Evolutionary conservation across 1,140 invertebrate species (phyloP).

Genomic region (Trichoplusia ni): DNA sequence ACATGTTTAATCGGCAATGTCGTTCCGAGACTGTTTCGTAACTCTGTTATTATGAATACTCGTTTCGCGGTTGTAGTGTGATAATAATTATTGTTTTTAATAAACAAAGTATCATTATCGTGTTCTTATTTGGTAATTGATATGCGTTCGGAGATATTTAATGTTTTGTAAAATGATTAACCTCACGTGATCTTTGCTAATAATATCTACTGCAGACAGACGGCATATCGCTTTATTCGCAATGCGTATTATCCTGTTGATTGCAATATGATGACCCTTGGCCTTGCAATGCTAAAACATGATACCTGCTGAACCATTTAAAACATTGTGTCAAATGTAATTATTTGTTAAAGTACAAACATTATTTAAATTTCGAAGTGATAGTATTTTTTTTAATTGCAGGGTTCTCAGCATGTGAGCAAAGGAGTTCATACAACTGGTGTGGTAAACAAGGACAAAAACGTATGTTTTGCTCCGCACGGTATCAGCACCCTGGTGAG

Average conservation of each 20-base stretch:
- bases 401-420: conserved; percentile 71
- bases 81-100: neutral
- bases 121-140: neutral
- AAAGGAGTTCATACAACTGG: conserved; percentile 71
- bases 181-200: conserved; percentile 24
- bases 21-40: conserved; percentile 62
- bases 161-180: neutral
- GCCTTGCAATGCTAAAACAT: too few species aligned
- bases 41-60: conserved; percentile 36
- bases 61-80: neutral
- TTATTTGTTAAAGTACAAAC: neutral
- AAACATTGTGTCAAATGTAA: too few species aligned
- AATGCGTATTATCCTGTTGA: conserved; percentile 1
- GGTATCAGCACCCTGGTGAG: conserved; percentile 73
- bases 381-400: conserved; percentile 37
- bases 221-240: too few species aligned
- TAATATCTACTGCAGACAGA: conserved; percentile 12
- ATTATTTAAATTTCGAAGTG: neutral
- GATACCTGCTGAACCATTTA: too few species aligned
- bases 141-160: neutral
- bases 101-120: neutral
- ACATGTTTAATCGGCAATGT: conserved; percentile 4
- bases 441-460: conserved; percentile 71
- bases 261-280: neutral
- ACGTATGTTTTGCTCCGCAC: conserved; percentile 72